phyloP scores from a whole-genome alignment of 2,797 vertebrate species.

The Clarias pachynema region DNA sequence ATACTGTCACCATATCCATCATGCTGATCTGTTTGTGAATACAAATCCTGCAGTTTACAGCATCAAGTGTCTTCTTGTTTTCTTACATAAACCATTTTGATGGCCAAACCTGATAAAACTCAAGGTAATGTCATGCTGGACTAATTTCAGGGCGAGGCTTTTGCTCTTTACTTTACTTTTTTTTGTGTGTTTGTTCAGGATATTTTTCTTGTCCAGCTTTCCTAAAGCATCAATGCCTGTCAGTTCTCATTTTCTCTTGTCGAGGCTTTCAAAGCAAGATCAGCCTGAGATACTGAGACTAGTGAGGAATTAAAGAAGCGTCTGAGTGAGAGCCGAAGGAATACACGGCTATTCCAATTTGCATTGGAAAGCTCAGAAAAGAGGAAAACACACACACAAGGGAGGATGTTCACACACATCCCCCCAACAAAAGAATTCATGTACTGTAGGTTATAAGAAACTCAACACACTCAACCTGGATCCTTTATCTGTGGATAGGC shows the following conservation, averaged over 20 bases:
- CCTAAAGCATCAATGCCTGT: conserved; percentile 52
- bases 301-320: conserved; percentile 29
- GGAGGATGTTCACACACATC: conserved; percentile 27
- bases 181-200: conserved; percentile 46
- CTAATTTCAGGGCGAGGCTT: conserved; percentile 53
- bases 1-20: not conserved
- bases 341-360: conserved; percentile 23
- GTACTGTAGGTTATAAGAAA: conserved; percentile 29
- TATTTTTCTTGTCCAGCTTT: conserved; percentile 30
- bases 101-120: conserved; percentile 32
- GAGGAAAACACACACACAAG: conserved; percentile 25
- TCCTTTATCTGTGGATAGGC: conserved; percentile 35
- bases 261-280: conserved; percentile 36
- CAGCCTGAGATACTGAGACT: conserved; percentile 39
- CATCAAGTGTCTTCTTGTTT: conserved; percentile 3
- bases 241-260: conserved; percentile 53
- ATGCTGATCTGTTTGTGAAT: not conserved
- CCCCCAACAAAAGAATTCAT: conserved; percentile 32
- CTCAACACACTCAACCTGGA: conserved; percentile 8
- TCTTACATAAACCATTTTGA: not conserved
- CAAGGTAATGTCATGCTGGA: conserved; percentile 36
- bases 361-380: conserved; percentile 25
- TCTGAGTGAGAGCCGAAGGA: conserved; percentile 21
- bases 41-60: not conserved
- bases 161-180: conserved; percentile 40